Percentiles rank a stretch among this genome's conserved stretches.
These are phyloP conservation scores for Vespertilio murinus DNA, from an alignment of 2,797 vertebrate species.

Conservation along the genomic window DNA sequence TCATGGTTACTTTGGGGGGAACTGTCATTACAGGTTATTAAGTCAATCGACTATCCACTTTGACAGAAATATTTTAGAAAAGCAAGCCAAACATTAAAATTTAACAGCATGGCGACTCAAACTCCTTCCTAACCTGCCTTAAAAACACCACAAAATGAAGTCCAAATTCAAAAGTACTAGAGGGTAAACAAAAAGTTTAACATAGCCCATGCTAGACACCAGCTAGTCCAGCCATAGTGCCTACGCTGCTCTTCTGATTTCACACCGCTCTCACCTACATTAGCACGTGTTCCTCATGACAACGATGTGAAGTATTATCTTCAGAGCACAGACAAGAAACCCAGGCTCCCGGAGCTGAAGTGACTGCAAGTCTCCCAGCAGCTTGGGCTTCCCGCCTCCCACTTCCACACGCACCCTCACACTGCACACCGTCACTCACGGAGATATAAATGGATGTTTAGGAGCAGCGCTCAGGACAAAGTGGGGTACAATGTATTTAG, in stretches of 20 bases:
- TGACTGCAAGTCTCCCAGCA: background rate
- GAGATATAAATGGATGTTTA: background rate
- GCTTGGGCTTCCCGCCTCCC: background rate
- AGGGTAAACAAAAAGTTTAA: background rate
- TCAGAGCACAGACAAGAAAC: background rate
- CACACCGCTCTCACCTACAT: background rate
- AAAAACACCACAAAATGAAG: background rate
- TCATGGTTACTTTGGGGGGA: background rate
- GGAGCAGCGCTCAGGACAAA: background rate
- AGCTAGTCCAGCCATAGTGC: background rate
- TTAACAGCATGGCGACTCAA: background rate
- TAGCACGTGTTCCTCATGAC: background rate
- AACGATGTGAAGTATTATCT: background rate
- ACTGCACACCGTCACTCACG: background rate
- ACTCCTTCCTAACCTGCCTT: background rate
- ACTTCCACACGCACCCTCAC: background rate
- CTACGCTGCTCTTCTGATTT: background rate
- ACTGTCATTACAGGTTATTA: constrained; percentile 26
- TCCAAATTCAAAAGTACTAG: background rate
- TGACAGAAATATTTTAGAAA: constrained; percentile 20
- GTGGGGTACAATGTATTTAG: background rate
- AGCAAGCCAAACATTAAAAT: background rate
- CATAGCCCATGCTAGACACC: fast-evolving
- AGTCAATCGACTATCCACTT: background rate
- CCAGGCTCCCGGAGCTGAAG: background rate